Conservation (phyloP, 1,140 invertebrate genomes). For the Pogonomyrmex californicus region DNA sequence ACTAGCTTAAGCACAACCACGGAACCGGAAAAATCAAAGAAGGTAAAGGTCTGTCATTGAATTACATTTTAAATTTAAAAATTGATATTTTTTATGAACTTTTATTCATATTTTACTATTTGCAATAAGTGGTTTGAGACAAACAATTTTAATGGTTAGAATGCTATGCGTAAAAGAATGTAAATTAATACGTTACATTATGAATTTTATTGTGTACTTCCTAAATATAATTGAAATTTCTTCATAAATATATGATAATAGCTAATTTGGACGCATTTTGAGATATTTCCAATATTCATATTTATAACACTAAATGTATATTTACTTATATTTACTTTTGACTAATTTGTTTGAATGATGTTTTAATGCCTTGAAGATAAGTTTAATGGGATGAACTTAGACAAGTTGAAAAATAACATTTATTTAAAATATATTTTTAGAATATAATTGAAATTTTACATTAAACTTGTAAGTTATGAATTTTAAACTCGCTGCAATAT, state of each 20-base stretch:
- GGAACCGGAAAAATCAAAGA: slow-evolving; percentile 82
- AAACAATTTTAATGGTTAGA: background rate
- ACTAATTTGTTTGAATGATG: background rate
- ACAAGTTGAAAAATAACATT: background rate
- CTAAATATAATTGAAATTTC: background rate
- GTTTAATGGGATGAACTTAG: background rate
- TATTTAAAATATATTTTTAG: background rate
- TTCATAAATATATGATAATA: background rate
- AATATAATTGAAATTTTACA: no score
- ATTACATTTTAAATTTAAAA: background rate
- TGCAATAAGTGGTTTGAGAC: background rate
- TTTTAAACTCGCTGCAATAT: no score
- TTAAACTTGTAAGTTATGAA: no score
- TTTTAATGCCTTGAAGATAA: no score
- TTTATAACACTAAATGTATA: background rate
- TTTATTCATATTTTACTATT: background rate
- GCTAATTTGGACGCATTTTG: background rate
- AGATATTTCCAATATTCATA: background rate
- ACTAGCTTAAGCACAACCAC: slow-evolving; percentile 79
- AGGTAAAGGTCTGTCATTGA: slow-evolving; percentile 65
- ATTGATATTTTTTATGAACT: background rate
- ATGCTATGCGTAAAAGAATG: background rate
- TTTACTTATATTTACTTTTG: background rate
- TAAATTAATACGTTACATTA: background rate
- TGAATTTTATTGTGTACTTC: background rate